Percentiles rank a stretch among this genome's conserved stretches.
Evolutionary conservation across 2,113 vertebrate genomes (phyloP).

Genomic region (Nycticebus coucang): DNA sequence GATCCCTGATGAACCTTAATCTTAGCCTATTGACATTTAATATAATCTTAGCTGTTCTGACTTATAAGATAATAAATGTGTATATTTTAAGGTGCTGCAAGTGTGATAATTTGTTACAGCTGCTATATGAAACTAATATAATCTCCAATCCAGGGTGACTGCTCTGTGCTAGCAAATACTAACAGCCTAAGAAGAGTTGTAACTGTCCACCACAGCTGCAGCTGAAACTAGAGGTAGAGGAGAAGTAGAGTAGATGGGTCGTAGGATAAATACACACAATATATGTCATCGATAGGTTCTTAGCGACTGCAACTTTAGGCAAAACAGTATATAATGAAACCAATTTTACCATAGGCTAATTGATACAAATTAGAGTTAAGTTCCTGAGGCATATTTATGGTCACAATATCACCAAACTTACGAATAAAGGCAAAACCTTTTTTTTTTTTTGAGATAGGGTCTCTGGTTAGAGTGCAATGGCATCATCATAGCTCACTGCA

Average conservation of each 20-base stretch:
- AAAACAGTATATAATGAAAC: not conserved
- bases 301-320: not conserved
- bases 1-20: not conserved
- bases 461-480: too few relatives aligned
- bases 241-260: not conserved
- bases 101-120: not conserved
- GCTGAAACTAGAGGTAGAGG: not conserved
- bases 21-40: not conserved
- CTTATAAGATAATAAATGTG: constrained; percentile 19
- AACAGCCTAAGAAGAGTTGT: not conserved
- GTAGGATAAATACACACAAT: not conserved
- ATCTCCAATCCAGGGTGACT: not conserved
- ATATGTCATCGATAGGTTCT: not conserved
- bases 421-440: not conserved
- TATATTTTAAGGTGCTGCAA: not conserved
- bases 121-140: not conserved
- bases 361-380: not conserved
- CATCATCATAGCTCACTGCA: too few relatives aligned
- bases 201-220: not conserved
- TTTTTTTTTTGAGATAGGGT: too few relatives aligned
- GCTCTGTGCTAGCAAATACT: not conserved
- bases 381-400: not conserved
- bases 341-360: not conserved
- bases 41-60: not conserved
- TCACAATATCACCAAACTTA: not conserved